A percentile compares a stretch with the other conserved stretches of the same genome.
Conservation (phyloP, 2,888 invertebrate genomes). For the Plagiodera versicolora region DNA sequence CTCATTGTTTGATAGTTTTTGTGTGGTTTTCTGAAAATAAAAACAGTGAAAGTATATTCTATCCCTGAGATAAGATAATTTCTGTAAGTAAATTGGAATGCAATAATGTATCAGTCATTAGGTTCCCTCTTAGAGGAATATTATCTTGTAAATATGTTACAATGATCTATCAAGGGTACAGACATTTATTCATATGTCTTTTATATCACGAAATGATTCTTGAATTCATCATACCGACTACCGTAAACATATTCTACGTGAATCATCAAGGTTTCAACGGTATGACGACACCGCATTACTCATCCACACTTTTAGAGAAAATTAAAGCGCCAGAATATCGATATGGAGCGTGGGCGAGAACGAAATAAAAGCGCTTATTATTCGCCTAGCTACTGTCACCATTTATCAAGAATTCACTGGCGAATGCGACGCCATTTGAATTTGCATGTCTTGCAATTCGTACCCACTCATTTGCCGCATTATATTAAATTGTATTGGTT, state of each 20-base stretch:
- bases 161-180: no score
- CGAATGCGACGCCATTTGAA: slow-evolving; percentile 27
- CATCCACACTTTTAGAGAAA: slow-evolving; percentile 23
- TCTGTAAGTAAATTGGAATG: no score
- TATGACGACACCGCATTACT: slow-evolving; percentile 12
- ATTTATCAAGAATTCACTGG: slow-evolving; percentile 30
- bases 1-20: no score
- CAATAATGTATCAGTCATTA: no score
- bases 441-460: slow-evolving; percentile 30
- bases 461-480: slow-evolving; percentile 31
- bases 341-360: slow-evolving; percentile 26
- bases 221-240: no score
- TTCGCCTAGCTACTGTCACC: slow-evolving; percentile 19
- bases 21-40: no score
- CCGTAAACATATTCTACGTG: no score
- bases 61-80: no score
- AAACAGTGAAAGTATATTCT: no score
- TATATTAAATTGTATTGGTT: slow-evolving; percentile 31
- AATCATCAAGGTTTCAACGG: not conserved
- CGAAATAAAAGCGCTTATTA: slow-evolving; percentile 28
- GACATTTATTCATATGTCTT: no score
- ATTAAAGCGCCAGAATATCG: slow-evolving; percentile 26
- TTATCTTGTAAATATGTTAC: no score
- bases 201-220: not conserved
- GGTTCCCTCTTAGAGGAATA: no score